Evolutionary conservation across 2,113 vertebrate genomes (phyloP), one percentile per base, ranked within the genome.

Genomic region (Sinosuthora webbiana): DNA sequence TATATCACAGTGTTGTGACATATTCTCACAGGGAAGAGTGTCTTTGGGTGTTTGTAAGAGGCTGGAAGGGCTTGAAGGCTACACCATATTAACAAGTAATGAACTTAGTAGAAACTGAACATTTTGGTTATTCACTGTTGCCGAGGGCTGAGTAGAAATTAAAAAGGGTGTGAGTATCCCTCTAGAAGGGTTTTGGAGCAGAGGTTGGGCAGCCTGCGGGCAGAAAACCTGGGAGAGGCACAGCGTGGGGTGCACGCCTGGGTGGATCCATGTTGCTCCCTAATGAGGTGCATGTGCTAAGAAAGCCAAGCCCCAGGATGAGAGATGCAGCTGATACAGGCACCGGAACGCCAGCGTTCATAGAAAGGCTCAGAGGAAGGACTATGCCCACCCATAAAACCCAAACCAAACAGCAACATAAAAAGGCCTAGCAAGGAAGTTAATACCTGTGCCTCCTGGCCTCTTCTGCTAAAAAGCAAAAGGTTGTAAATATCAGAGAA

Each of bases 301-400:
- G 70, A 79, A 85, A 78, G 82, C 28, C 88, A n/a, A 65, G 67
- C 41, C 20, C 57, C 25, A 3, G 55, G 63, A 83, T 3, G 45
- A 23, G 49, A 69, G 63, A 30, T 9, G 41, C 0, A 68, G 37
- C 41, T 0, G 1, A 74, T 15, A 53, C 5, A 28, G 73, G 31
- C 39, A 35, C n/a, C 0, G 0, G 14, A 68, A 82, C 6, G 1
- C 0, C 0, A 0, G 0, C 2, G 0, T 28, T 62, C 15, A 2
- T 7, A 31, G 76, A 83, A 69, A 30, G 25, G 33, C 56, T 63
- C 39, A 44, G 35, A 41, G 25, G 28, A 49, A 55, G 10, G 65
- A 59, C 62, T 7, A 9, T 11, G 41, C 49, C 44, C 35, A 45
- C 15, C 13, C 22, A 41, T 31, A 69, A 87, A 47, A 80, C 2